These are phyloP conservation scores for Leuctra nigra DNA, from an alignment of 2,888 invertebrate genomes.

Conservation along the genomic window DNA sequence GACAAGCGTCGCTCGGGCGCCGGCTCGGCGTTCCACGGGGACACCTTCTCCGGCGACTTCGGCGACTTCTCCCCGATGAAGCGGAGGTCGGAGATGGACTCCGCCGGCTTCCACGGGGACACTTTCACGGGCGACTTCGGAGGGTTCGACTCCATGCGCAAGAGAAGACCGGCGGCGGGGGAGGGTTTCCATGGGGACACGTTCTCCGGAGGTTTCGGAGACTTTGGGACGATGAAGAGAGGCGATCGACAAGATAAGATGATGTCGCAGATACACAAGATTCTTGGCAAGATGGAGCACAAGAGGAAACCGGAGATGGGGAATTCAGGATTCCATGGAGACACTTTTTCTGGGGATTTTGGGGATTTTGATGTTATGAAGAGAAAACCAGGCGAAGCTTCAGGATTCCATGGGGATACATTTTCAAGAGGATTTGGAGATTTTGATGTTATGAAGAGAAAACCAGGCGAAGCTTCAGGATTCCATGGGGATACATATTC, in stretches of 20 bases:
- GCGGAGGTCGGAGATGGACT: slow-evolving; percentile 25
- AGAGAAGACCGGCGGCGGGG: slow-evolving; percentile 27
- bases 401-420: slow-evolving; percentile 35
- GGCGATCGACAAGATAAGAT: neutral
- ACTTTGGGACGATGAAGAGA: slow-evolving; percentile 34
- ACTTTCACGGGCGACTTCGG: slow-evolving; percentile 34
- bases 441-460: slow-evolving; percentile 32
- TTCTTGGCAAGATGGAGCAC: slow-evolving; percentile 10
- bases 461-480: slow-evolving; percentile 34
- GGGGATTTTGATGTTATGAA: slow-evolving; percentile 33
- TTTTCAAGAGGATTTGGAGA: slow-evolving; percentile 36
- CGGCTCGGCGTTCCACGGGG: slow-evolving; percentile 34
- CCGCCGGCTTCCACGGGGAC: slow-evolving; percentile 35
- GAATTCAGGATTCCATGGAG: slow-evolving; percentile 26
- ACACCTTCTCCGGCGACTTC: slow-evolving; percentile 35
- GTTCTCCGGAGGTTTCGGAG: slow-evolving; percentile 33
- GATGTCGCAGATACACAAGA: neutral
- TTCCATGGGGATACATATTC: slow-evolving; percentile 38
- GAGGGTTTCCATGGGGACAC: slow-evolving; percentile 27
- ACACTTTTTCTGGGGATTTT: slow-evolving; percentile 34
- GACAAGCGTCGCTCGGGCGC: neutral
- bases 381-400: slow-evolving; percentile 30
- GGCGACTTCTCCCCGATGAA: slow-evolving; percentile 35
- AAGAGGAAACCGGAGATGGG: slow-evolving; percentile 25
- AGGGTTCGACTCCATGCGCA: neutral